Percentiles rank a stretch among this genome's conserved stretches.
Evolutionary conservation across 2,113 vertebrate species (phyloP).

Genomic region (Halcyon senegalensis): DNA sequence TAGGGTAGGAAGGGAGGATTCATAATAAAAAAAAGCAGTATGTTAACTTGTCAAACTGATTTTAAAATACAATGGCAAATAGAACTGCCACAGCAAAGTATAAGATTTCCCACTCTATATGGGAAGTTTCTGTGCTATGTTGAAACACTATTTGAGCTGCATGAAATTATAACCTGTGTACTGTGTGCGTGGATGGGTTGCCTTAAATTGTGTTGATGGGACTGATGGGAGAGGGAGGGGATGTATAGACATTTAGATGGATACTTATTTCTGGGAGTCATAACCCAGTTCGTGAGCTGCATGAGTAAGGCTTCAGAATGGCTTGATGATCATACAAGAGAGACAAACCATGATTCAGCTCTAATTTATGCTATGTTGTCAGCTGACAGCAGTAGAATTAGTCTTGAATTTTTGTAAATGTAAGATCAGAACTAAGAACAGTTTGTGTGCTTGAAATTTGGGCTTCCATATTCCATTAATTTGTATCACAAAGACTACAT

Average conservation of each 20-base stretch:
- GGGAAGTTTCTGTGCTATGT: neutral
- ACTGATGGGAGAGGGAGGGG: neutral
- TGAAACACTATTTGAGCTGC: neutral
- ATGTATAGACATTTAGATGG: neutral
- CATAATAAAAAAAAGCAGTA: neutral
- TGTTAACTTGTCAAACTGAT: neutral
- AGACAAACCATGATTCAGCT: neutral
- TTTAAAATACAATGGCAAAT: neutral
- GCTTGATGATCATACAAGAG: neutral
- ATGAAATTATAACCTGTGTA: neutral
- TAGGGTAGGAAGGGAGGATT: neutral
- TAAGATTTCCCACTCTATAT: neutral
- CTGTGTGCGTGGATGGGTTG: neutral
- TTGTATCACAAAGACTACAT: conserved; percentile 52
- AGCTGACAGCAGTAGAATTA: neutral
- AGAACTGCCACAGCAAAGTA: neutral
- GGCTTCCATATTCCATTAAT: neutral
- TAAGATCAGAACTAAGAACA: neutral
- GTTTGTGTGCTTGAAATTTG: neutral
- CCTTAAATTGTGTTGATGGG: neutral
- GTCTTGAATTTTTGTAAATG: neutral
- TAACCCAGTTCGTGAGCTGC: neutral
- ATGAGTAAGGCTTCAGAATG: neutral
- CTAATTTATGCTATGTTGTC: neutral
- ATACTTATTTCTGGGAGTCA: neutral